Evolutionary conservation across 2,113 vertebrate genomes (phyloP), one percentile per base, ranked within the genome.

Genomic region (Catharus minimus): DNA sequence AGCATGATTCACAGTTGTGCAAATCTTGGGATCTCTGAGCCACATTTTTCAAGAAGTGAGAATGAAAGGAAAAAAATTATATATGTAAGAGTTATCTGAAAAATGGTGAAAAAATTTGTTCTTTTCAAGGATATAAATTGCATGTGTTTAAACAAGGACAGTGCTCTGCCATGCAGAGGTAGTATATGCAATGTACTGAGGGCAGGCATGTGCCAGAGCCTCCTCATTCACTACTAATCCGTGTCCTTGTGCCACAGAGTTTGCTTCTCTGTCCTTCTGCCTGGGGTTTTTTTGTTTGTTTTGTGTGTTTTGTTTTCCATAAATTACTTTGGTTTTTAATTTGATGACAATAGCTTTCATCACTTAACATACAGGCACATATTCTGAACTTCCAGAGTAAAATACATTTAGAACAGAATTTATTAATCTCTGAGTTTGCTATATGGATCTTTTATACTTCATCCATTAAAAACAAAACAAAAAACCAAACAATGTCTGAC

Each of bases 361-460:
- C 44, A 32, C 46, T 55, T 32, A 68, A 43, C 3, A 20, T 62
- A 11, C 7, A 32, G 16, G 39, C 32, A 23, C 7, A 8, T 78
- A 26, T 71, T 91, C 13, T 78, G 49, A 78, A 78, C 50, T 74
- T 74, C 75, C 20, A 38, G 61, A 55, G 39, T 78, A 83, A 86
- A 82, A 77, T 46, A 38, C 19, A 20, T 76, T 39, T 68, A 78
- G 13, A 53, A 39, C 44, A 47, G 15, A 36, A 32, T 80, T 65
- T 82, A 18, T 49, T 88, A 11, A 15, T 83, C 10, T 26, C 19
- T 83, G 8, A 18, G 11, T 83, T 67, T 71, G 21, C 24, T 39
- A 26, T 19, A 3, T 65, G 38, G 12, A 10, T 47, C 26, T 55
- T 23, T 58, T 64, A 27, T 36, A 57, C 23, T 61, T 77, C 18